Percentiles rank a stretch among this genome's conserved stretches.
These are phyloP conservation scores for Hypselothyrea guttata DNA, from an alignment of 2,888 invertebrate genomes.

Conservation along the genomic window DNA sequence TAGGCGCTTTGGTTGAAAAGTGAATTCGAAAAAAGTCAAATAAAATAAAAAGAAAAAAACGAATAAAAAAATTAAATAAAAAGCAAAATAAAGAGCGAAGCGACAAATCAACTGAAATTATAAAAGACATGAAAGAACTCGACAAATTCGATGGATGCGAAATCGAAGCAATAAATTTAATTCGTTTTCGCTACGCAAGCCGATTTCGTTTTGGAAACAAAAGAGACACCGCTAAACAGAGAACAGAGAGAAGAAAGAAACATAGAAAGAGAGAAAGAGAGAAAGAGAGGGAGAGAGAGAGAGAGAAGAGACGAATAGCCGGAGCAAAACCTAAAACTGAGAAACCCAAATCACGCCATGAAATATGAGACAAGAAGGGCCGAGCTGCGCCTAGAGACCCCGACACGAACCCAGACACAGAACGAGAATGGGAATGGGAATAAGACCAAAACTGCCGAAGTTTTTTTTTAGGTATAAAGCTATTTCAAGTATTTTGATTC, in stretches of 20 bases:
- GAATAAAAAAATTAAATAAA: slow-evolving; percentile 19
- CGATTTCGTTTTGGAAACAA: slow-evolving; percentile 42
- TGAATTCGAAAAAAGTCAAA: slow-evolving; percentile 19
- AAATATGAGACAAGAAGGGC: slow-evolving; percentile 38
- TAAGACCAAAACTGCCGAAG: no score
- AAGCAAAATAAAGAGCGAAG: slow-evolving; percentile 32
- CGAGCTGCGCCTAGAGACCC: no score
- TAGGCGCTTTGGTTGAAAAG: slow-evolving; percentile 48
- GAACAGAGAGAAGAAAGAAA: neutral
- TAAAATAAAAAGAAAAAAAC: slow-evolving; percentile 6
- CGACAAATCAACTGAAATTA: slow-evolving; percentile 74
- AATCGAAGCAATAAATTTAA: slow-evolving; percentile 77
- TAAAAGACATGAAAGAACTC: slow-evolving; percentile 70
- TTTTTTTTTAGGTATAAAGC: no score
- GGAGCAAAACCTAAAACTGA: slow-evolving; percentile 4
- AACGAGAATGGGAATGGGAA: no score
- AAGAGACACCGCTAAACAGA: neutral
- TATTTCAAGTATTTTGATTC: no score
- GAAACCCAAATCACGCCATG: slow-evolving; percentile 40
- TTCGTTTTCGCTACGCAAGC: slow-evolving; percentile 53
- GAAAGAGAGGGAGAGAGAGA: neutral
- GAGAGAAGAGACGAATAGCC: neutral
- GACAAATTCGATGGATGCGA: slow-evolving; percentile 67
- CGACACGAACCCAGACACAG: no score
- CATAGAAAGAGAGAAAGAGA: slow-evolving; percentile 1